phyloP scores from a whole-genome alignment of 2,888 invertebrate species.

The Drosophila infuscata region DNA sequence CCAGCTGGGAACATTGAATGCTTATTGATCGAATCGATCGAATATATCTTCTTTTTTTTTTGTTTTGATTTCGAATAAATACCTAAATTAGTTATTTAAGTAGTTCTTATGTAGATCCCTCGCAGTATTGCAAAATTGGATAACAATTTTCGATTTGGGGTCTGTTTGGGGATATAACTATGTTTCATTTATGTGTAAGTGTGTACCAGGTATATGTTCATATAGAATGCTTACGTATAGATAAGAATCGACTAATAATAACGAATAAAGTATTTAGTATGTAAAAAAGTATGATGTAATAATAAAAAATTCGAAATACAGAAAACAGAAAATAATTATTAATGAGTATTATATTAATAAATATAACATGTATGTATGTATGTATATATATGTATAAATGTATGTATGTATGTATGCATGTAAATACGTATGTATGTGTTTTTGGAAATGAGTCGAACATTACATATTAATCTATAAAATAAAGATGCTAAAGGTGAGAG shows the following conservation, averaged over 20 bases:
- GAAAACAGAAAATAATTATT: neutral
- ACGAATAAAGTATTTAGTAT: slow-evolving; percentile 6
- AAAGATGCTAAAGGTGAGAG: slow-evolving; percentile 12
- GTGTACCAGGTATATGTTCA: slow-evolving; percentile 4
- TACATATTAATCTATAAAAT: slow-evolving; percentile 8
- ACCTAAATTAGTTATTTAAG: neutral
- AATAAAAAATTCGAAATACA: neutral
- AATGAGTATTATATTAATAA: neutral
- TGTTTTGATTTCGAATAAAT: neutral
- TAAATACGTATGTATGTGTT: slow-evolving; percentile 18
- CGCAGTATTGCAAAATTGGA: neutral
- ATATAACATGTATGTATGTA: slow-evolving; percentile 1
- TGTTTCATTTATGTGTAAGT: slow-evolving; percentile 8
- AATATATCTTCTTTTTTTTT: neutral
- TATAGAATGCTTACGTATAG: slow-evolving; percentile 14
- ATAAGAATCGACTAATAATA: slow-evolving; percentile 14
- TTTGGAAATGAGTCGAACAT: slow-evolving; percentile 26
- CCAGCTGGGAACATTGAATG: neutral
- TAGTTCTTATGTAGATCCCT: neutral
- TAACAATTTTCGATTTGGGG: neutral
- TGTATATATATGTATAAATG: slow-evolving; percentile 1
- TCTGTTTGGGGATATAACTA: neutral
- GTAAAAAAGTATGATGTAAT: neutral
- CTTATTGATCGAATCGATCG: neutral
- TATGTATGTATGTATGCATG: slow-evolving; percentile 16